Conservation (phyloP, 2,888 invertebrate species). For the Ypsolopha scabrella region DNA sequence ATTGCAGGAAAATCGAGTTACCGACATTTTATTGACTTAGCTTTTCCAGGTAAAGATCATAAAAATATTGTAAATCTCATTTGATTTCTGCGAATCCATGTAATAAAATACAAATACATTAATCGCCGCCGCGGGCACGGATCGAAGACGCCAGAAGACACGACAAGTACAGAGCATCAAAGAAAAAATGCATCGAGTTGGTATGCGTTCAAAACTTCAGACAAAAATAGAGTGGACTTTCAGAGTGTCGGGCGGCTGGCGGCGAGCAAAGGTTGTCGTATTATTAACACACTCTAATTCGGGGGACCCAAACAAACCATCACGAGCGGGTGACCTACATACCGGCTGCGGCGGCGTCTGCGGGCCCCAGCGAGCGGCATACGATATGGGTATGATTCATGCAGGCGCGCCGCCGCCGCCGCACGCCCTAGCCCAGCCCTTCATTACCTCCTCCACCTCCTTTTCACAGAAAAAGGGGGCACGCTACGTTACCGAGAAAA, state of each 20-base stretch:
- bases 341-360: slow-evolving; percentile 37
- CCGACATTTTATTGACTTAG: no score
- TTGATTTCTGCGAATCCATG: no score
- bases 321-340: slow-evolving; percentile 61
- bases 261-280: slow-evolving; percentile 57
- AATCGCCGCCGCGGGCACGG: no score
- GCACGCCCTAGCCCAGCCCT: slow-evolving; percentile 10
- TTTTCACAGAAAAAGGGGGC: not conserved
- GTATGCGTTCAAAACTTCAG: slow-evolving; percentile 26
- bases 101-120: no score
- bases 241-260: slow-evolving; percentile 20
- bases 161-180: slow-evolving; percentile 4
- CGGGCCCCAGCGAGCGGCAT: slow-evolving; percentile 22
- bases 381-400: slow-evolving; percentile 51
- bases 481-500: not conserved
- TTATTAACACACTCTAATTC: slow-evolving; percentile 63
- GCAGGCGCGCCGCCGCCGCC: slow-evolving; percentile 20
- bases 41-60: no score
- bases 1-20: no score
- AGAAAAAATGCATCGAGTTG: slow-evolving; percentile 22
- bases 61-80: no score
- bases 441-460: slow-evolving; percentile 4
- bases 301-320: slow-evolving; percentile 68
- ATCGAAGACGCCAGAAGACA: slow-evolving; percentile 7
- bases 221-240: slow-evolving; percentile 37